These are phyloP conservation scores for Heliconius cydno DNA, from an alignment of 2,888 invertebrate genomes.

Conservation along the genomic window DNA sequence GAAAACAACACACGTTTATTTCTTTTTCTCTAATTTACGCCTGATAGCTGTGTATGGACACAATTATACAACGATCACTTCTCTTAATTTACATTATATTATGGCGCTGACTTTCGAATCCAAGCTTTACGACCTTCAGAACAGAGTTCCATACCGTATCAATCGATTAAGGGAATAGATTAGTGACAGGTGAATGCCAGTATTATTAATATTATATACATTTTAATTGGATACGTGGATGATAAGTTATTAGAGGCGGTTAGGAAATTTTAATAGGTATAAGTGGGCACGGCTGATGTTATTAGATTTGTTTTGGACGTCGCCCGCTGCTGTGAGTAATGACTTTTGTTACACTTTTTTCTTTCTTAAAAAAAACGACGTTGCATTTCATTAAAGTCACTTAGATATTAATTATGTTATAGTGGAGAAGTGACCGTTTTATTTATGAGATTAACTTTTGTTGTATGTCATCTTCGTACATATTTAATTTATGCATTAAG, in stretches of 20 bases:
- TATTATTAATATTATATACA: conserved; percentile 65
- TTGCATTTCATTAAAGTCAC: conserved; percentile 22
- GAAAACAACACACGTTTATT: conserved; percentile 24
- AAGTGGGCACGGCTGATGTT: conserved; percentile 45
- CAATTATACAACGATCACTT: conserved; percentile 44
- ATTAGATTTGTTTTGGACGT: conserved; percentile 45
- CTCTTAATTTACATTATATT: conserved; percentile 53
- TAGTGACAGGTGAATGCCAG: conserved; percentile 70
- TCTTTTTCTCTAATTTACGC: conserved; percentile 30
- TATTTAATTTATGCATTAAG: neutral
- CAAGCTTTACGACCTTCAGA: conserved; percentile 46
- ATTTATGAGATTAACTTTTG: neutral
- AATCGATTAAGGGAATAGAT: conserved; percentile 50
- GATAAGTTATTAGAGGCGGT: conserved; percentile 52
- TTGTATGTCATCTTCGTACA: neutral
- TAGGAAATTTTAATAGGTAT: conserved; percentile 56
- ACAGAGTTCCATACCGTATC: conserved; percentile 50
- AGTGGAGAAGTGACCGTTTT: neutral
- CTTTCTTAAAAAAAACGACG: conserved; percentile 32
- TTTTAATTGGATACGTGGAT: conserved; percentile 70
- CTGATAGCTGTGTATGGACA: conserved; percentile 40
- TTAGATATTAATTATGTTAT: conserved; percentile 1
- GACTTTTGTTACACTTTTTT: conserved; percentile 40
- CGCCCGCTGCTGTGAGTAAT: conserved; percentile 40
- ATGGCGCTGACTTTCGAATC: conserved; percentile 48